Conservation (phyloP, 2,113 vertebrate genomes). For the Columba janthina region DNA sequence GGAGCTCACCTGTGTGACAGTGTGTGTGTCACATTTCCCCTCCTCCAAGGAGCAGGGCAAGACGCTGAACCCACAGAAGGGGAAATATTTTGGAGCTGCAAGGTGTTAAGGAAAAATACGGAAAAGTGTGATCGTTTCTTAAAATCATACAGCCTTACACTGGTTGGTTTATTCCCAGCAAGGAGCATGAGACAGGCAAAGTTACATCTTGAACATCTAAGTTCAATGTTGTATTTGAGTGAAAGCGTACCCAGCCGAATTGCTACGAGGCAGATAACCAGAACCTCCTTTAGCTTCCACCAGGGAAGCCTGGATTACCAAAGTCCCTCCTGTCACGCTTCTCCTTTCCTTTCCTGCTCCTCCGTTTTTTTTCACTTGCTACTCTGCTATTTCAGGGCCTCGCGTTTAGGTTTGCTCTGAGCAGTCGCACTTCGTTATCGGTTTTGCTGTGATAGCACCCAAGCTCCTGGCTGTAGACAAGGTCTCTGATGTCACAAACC, state of each 20-base stretch:
- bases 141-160: neutral
- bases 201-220: neutral
- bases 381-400: neutral
- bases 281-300: neutral
- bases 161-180: neutral
- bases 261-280: neutral
- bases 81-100: neutral
- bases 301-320: neutral
- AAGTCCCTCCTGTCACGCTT: neutral
- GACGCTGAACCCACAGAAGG: neutral
- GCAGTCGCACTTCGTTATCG: neutral
- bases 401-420: accelerated
- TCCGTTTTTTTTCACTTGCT: neutral
- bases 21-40: neutral
- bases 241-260: neutral
- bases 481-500: neutral
- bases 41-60: neutral
- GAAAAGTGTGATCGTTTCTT: neutral
- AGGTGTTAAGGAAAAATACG: neutral
- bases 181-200: neutral
- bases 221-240: neutral
- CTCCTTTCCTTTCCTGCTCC: neutral
- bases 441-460: neutral
- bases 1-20: neutral
- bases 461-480: neutral